These are phyloP conservation scores for Sitta europaea DNA, from an alignment of 2,113 vertebrate genomes.

Conservation along the genomic window DNA sequence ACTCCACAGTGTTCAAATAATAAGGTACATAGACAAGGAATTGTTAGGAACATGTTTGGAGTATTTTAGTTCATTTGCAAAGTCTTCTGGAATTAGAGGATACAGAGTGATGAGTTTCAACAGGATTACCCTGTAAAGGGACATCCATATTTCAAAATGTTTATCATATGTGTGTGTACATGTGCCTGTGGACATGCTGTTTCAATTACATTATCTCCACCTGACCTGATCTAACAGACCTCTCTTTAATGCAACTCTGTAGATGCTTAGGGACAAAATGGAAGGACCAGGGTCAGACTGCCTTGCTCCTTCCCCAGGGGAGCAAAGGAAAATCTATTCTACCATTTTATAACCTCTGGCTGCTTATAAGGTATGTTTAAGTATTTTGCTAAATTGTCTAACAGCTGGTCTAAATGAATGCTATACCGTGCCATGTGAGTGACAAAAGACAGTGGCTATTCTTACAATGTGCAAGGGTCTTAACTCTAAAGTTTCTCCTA, in stretches of 20 bases:
- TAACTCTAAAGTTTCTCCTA: background rate
- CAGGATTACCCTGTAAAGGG: background rate
- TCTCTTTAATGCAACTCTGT: background rate
- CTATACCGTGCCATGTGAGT: background rate
- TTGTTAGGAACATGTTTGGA: background rate
- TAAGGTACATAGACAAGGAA: background rate
- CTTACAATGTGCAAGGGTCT: background rate
- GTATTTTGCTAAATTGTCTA: background rate
- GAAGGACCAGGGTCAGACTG: background rate
- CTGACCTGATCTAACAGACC: background rate
- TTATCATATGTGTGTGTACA: background rate
- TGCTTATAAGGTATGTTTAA: background rate
- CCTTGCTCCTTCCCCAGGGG: background rate
- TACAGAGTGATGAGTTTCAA: background rate
- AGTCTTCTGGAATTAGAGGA: background rate
- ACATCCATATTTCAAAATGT: background rate
- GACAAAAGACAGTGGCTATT: background rate
- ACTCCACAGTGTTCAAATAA: background rate
- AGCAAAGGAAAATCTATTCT: background rate
- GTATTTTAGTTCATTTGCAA: background rate
- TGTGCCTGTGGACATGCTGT: background rate
- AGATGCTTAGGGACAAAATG: background rate
- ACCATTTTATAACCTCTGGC: background rate
- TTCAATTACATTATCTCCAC: background rate
- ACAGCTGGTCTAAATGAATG: background rate